phyloP scores from a whole-genome alignment of 2,797 vertebrate species.

The Menidia menidia region DNA sequence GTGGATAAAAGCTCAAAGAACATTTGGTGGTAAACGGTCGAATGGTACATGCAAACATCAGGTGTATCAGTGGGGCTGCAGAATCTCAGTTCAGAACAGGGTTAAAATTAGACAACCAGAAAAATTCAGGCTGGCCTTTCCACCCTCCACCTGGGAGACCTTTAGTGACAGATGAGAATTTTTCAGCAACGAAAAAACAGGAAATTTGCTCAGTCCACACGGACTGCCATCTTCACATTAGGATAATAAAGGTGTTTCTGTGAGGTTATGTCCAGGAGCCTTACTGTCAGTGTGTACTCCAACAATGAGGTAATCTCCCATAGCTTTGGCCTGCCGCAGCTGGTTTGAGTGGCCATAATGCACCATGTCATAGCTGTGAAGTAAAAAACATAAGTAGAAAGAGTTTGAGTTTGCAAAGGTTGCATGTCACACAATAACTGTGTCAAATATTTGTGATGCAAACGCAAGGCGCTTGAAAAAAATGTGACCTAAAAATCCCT shows the following conservation, averaged over 20 bases:
- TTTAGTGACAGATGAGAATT: not conserved
- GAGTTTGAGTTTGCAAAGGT: not conserved
- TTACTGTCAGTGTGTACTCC: slow-evolving; percentile 96
- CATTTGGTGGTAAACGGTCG: not conserved
- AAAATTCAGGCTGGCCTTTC: not conserved
- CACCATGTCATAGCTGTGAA: slow-evolving; percentile 94
- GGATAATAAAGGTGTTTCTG: too few species aligned
- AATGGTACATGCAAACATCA: not conserved
- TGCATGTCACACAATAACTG: not conserved
- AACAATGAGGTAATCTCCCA: slow-evolving; percentile 96
- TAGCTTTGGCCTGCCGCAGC: slow-evolving; percentile 93
- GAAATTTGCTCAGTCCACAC: not conserved
- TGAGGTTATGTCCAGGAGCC: slow-evolving; percentile 8
- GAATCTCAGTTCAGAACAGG: not conserved
- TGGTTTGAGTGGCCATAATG: slow-evolving; percentile 97
- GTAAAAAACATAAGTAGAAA: slow-evolving; percentile 28
- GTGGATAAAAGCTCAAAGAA: not conserved
- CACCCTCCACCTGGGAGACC: not conserved
- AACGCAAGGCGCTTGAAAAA: not conserved
- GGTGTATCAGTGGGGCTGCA: not conserved
- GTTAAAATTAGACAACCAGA: not conserved
- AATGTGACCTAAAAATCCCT: too few species aligned
- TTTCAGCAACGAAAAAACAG: not conserved
- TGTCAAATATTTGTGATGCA: not conserved
- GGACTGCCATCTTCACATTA: not conserved